Percentiles rank a stretch among this genome's conserved stretches.
phyloP scores from a whole-genome alignment of 2,888 invertebrate species.

The Ochlodes sylvanus region DNA sequence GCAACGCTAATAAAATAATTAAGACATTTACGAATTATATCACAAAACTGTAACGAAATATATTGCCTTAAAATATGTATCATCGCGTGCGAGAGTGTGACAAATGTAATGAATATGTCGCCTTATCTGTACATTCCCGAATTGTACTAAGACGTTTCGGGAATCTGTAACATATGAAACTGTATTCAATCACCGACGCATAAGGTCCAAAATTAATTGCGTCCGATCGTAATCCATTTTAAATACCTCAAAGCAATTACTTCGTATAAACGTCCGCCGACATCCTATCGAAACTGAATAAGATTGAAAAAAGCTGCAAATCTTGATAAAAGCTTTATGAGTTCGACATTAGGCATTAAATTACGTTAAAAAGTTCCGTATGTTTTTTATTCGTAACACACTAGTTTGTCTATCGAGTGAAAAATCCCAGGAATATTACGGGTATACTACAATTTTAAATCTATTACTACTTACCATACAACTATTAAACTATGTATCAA shows the following conservation, averaged over 20 bases:
- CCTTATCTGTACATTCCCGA: constrained; percentile 33
- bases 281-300: constrained; percentile 53
- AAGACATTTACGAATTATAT: too few relatives aligned
- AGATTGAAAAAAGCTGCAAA: constrained; percentile 29
- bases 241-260: constrained; percentile 58
- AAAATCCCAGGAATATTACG: too few relatives aligned
- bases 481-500: too few relatives aligned
- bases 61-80: constrained; percentile 22
- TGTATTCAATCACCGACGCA: constrained; percentile 9
- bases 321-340: constrained; percentile 36
- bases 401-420: too few relatives aligned
- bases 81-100: constrained; percentile 40
- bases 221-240: constrained; percentile 48
- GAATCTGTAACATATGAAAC: constrained; percentile 12
- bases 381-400: too few relatives aligned
- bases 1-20: too few relatives aligned
- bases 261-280: constrained; percentile 57
- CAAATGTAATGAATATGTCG: constrained; percentile 43
- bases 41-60: constrained; percentile 12
- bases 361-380: too few relatives aligned
- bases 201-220: constrained; percentile 38
- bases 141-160: constrained; percentile 25
- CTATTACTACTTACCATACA: too few relatives aligned
- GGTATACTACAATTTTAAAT: too few relatives aligned
- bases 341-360: constrained; percentile 23